Evolutionary conservation across 2,113 vertebrate genomes (phyloP).

Genomic region (Ascaphus truei): DNA sequence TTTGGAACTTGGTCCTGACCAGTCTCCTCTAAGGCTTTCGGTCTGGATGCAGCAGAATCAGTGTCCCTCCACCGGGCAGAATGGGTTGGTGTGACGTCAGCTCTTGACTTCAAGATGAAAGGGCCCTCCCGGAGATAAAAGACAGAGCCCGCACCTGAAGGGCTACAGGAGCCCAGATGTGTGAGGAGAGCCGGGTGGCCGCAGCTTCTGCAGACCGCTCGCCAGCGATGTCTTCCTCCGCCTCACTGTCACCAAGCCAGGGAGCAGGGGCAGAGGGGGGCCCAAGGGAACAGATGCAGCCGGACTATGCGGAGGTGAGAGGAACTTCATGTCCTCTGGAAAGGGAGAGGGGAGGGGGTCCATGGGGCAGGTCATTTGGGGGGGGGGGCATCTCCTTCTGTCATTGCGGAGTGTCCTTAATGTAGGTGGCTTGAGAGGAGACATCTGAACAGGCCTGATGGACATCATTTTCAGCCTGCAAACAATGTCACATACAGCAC

Average conservation of each 20-base stretch:
- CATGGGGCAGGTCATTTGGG: too few species aligned
- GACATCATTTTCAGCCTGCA: slow-evolving; percentile 1
- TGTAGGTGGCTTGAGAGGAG: not conserved
- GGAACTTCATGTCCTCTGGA: too few species aligned
- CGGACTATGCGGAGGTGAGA: slow-evolving; percentile 4
- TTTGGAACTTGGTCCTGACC: not conserved
- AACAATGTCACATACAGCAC: too few species aligned
- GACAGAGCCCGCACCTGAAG: slow-evolving; percentile 23
- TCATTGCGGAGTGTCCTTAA: not conserved
- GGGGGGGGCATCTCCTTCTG: slow-evolving; percentile 2
- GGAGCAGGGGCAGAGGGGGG: not conserved
- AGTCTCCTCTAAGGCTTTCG: not conserved
- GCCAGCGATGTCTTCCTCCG: not conserved
- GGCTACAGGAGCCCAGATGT: slow-evolving; percentile 24
- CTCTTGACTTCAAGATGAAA: slow-evolving; percentile 31
- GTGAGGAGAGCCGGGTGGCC: not conserved
- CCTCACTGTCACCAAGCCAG: not conserved
- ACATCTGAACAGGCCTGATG: slow-evolving; percentile 11
- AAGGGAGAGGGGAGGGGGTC: too few species aligned
- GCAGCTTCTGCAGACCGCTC: not conserved
- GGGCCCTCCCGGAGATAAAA: slow-evolving; percentile 30
- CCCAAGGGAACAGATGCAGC: not conserved
- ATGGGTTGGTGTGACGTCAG: slow-evolving; percentile 26
- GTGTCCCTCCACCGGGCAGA: slow-evolving; percentile 18
- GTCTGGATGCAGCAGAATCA: not conserved